Percentiles rank a stretch among this genome's conserved stretches.
Conservation (phyloP, 2,797 vertebrate species). For the Leptodactylus fallax region DNA sequence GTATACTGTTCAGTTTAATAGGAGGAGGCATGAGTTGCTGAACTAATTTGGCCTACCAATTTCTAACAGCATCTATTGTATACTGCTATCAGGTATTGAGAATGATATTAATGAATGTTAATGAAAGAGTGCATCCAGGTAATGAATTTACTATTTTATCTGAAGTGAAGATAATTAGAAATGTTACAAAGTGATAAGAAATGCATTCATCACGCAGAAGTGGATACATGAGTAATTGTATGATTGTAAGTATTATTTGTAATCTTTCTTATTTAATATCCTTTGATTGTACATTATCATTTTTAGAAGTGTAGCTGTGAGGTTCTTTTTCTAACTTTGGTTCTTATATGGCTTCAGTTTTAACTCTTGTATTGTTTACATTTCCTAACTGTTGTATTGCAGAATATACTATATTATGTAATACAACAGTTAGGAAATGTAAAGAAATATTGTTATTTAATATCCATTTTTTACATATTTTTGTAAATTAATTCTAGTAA, state of each 20-base stretch:
- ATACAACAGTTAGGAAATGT: too few species aligned
- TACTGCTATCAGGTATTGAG: neutral
- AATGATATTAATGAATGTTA: constrained; percentile 1
- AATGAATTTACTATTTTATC: constrained; percentile 10
- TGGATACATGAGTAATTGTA: neutral
- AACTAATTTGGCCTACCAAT: constrained; percentile 4
- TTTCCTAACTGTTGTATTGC: too few species aligned
- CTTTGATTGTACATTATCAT: constrained; percentile 6
- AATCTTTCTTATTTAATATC: constrained; percentile 1
- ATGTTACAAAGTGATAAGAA: neutral
- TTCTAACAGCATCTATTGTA: constrained; percentile 1
- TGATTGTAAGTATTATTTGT: neutral
- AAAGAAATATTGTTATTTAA: too few species aligned
- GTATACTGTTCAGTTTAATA: neutral
- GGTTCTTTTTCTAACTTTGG: neutral
- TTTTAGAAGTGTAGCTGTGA: neutral
- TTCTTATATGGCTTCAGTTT: neutral
- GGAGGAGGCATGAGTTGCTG: neutral
- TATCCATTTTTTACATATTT: neutral
- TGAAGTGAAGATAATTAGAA: constrained; percentile 29
- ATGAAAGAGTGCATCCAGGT: constrained; percentile 22
- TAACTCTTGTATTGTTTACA: neutral
- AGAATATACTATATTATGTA: too few species aligned
- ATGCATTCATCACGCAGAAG: constrained; percentile 26
- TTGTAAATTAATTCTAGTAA: neutral